Evolutionary conservation across 2,113 vertebrate genomes (phyloP), one percentile per base, ranked within the genome.

Genomic region (Callospermophilus lateralis): DNA sequence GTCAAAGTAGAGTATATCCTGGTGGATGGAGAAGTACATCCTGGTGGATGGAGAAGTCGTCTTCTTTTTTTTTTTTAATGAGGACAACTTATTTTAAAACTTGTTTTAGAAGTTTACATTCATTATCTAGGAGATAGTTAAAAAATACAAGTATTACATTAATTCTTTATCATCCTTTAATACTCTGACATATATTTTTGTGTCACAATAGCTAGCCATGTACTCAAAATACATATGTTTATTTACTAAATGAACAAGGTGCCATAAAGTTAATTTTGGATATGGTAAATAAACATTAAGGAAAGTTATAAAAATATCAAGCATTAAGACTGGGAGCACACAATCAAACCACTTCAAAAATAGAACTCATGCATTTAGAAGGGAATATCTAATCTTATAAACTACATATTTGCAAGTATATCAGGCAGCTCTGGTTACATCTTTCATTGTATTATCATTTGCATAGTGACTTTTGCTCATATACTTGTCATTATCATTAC

Each of bases 1-100:
- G 63, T 91, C 39, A 96, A 94, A 89, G n/a, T 13, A 94, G 65
- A 83, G 9, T 74, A 39, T 9, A 58, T 97, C 26, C 70, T 96
- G 12, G 13, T 80, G 13, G 39, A 22, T 87, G 20, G 28, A 34
- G 16, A 88, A 81, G 3, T 4, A n/a, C n/a, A 58, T 97, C 26
- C 70, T 96, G 12, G 13, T 80, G 13, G 39, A 22, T 87, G 20
- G 28, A 34, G 16, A 88, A 81, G 3, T 4, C 6, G 45, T 65
- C 76, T 79, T 65, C 6, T 55, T 22, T 58, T 76, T 51, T 63
- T 19, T 88, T 83, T 67, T 13, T 28, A 84, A 90, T 65, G 20
- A 85, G 48, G 3, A 34, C 1, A 91, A 16, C 39, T 73, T 45
- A 67, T 55, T 93, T 88, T 24, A 91, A 91, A 95, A 84, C 48